Evolutionary conservation across 2,888 invertebrate species (phyloP), one percentile per base, ranked within the genome.

Genomic region (Cylindroiulus punctatus): DNA sequence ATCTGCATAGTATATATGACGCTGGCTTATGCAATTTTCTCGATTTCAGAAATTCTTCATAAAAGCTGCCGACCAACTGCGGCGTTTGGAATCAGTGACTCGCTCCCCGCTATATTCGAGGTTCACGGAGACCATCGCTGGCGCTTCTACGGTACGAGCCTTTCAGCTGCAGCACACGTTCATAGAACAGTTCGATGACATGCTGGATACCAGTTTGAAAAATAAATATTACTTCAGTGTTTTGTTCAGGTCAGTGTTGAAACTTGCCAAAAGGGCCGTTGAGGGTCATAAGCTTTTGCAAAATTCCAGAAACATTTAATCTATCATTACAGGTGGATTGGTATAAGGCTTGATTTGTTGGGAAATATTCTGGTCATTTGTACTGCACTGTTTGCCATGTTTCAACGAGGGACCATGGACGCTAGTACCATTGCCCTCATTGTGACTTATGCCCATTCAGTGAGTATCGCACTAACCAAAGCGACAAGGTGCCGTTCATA

Each of bases 81-180:
- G 98, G 92, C 93, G 99, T 84, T 92, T 99, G 87, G 97, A 98
- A 91, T 98, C 98, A 0, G 95, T 98, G 0, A 96, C 97, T 0
- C 93, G 98, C 86, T 98, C 98, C 47, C 99, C 99, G 0, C 97
- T 99, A 89, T 99, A 97, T 92, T 97, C 98, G 10, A 98, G 98
- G 92, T 98, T 99, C 90, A 95, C 97, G 30, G 99, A 99, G 92
- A 97, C 97, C 65, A 94, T 99, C 84, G 95, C 96, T 1, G 87
- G 87, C 30, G 95, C 95, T 0, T 93, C 94, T 83, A 95, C 96
- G 0, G 97, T 98, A 88, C 93, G 98, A 89, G 98, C 98, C 0
- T 98, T 96, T 90, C 93, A 93, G 81, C 95, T 95, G 52, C 94
- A 95, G 89, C 92, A 94, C 3, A 93, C 96, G 90, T 99, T 99